Base-by-base conservation (phyloP, 2,113 vertebrate genomes). In the Lipophrys pholis region DNA sequence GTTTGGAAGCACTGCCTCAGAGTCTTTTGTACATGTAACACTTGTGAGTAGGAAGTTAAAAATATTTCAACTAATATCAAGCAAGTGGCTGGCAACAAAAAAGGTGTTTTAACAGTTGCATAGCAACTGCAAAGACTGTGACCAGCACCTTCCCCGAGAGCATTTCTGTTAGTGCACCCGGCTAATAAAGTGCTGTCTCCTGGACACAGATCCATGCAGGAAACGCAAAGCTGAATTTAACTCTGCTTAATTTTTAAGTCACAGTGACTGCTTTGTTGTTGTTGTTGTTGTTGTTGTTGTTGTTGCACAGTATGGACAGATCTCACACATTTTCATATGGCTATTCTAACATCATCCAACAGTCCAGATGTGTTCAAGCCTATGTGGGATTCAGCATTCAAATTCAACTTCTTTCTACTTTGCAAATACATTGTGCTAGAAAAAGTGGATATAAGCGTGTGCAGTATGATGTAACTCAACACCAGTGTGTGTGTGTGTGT, bases 121-220 rank as follows among this genome's bases (percentile, higher is more conserved):
- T 86, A 73, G 83, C 80, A 86, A 86, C 83, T 76, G 68, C 40
- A 69, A 43, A 76, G 64, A 52, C 49, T 11, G 5, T 51, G 79
- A 69, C 43, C 67, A 42, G 21, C 43, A 45, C 64, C 64, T 64
- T 65, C 63, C 63, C 68, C 57, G 53, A 41, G 63, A 55, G 50
- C 45, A 48, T 69, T 56, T 76, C 57, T 78, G 67, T 52, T 54
- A 68, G 38, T 35, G 58, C 40, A 59, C 59, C 12, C 61, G 52
- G 75, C 53, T 75, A 51, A 78, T 71, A 40, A 73, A 76, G 45
- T 39, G 5, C 30, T 46, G n/a, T 42, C 16, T 46, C 14, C 21
- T 63, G 35, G 39, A 73, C 43, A 35, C 56, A 6, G 40, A 39
- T 9, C 14, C 30, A 54, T 51, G 57, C 66, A 71, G 50, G 46